Base-by-base conservation (phyloP, 1,140 invertebrate species). In the Pseudomyrmex concolor region DNA sequence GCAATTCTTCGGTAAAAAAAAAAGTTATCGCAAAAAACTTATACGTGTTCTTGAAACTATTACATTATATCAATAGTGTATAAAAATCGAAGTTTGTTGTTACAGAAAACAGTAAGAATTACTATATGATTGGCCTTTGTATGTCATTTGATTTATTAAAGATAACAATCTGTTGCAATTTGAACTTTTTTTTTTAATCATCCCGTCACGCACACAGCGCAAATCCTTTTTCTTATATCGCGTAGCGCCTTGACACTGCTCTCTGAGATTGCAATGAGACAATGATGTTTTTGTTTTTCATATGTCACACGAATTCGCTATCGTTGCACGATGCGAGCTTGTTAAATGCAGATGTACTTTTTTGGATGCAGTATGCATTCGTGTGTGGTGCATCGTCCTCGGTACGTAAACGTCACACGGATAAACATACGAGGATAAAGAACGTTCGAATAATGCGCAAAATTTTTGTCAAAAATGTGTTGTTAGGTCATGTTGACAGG, bases 81-180 rank as follows among this genome's bases (percentile, higher is more conserved):
- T 55, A 55, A 70, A 57, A 80, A 80, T 80, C 66, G 59, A 70
- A 80, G 76, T 80, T 60, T 71, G 66, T 80, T 80, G 66, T 80
- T 80, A 66, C 76, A 80, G 76, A 80, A 80, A 71, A 71, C 54
- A 80, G 68, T 71, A 60, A 80, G 76, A 80, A 59, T 70, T 80
- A 57, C 66, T 80, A 66, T 34, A 34, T 66, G 76, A 80, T 80
- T 80, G 76, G 76, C 76, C 76, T 80, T 80, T 80, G 76, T 80
- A 80, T 71, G 76, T 80, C 76, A 67, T 80, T 80, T 80, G 76
- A 80, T 80, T 80, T 80, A 80, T 80, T 80, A 80, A 80, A 80
- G 76, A 59, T 80, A 80, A 80, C 76, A 71, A 55, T 80, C 71
- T 82, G 80, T 82, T 82, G 71, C 71, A 82, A 82, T 13, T 48